Evolutionary conservation across 2,888 invertebrate species (phyloP), one percentile per base, ranked within the genome.

Genomic region (Neria commutata): DNA sequence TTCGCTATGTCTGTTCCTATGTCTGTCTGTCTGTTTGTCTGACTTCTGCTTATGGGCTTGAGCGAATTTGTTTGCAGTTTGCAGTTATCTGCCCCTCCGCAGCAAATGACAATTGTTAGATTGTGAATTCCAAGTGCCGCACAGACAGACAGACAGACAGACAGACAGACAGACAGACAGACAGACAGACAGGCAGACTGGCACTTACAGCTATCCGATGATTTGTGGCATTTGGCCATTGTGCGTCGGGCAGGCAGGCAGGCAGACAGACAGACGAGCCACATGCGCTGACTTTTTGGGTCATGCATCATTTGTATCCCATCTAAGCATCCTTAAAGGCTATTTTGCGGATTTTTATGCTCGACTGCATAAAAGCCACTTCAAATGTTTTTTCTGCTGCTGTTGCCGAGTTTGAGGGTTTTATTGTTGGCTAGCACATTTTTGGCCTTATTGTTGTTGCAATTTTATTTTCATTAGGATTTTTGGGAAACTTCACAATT

Each of bases 271-370:
- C n/a, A n/a, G n/a, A n/a, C 1, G 23, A n/a, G 46, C 23, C 16
- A n/a, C n/a, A 37, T 8, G n/a, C 21, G 25, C 17, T 53, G 42
- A 6, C 45, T n/a, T 49, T 25, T 16, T 25, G 25, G 25, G 25
- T 62, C 65, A 64, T 69, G 73, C 70, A 70, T 72, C 73, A 73
- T 73, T 73, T 73, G 73, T 73, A 73, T 67, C 69, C 71, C 70
- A 72, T 73, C 71, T 72, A 72, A 72, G 71, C 73, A 69, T 70
- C 70, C 73, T 72, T 72, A 72, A 72, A 73, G 72, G 73, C 72
- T 69, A 69, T 72, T 72, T 72, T 72, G 72, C 69, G 72, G 72
- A 72, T 71, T 73, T 72, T 19, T 37, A 24, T 51, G 34, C 49
- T 58, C 61, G 61, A 60, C 66, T 67, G 67, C 19, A 34, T 19